Percentiles rank a stretch among this genome's conserved stretches.
These are phyloP conservation scores for Drosophila lutescens DNA, from an alignment of 2,888 invertebrate species.

Conservation along the genomic window DNA sequence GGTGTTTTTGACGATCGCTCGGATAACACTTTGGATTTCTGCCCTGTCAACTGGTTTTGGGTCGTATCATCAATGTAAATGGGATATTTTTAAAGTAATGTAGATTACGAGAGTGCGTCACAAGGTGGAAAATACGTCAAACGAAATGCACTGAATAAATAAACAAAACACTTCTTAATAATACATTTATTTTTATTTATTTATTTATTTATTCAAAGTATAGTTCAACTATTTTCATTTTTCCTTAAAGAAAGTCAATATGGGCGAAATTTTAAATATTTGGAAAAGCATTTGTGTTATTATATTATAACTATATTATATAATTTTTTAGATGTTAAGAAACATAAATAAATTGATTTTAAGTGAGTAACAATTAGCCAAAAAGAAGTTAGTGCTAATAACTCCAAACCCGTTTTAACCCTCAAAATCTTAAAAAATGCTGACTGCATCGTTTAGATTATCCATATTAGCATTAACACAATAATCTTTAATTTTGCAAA, in stretches of 20 bases:
- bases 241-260: too few species aligned
- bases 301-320: too few species aligned
- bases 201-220: too few species aligned
- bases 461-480: background rate
- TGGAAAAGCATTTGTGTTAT: too few species aligned
- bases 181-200: too few species aligned
- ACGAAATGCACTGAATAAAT: too few species aligned
- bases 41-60: constrained; percentile 23
- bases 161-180: too few species aligned
- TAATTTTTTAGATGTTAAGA: too few species aligned
- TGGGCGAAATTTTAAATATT: too few species aligned
- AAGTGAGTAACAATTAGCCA: background rate
- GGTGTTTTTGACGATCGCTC: constrained; percentile 26
- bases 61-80: constrained; percentile 4
- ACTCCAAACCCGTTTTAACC: background rate
- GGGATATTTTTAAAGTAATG: background rate
- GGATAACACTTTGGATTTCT: constrained; percentile 28
- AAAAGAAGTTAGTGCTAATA: background rate
- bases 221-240: too few species aligned
- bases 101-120: constrained; percentile 2
- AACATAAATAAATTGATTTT: background rate
- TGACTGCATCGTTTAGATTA: background rate
- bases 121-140: too few species aligned
- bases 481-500: background rate
- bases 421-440: background rate